phyloP scores from a whole-genome alignment of 1,140 invertebrate genomes.

The Monomorium pharaonis region DNA sequence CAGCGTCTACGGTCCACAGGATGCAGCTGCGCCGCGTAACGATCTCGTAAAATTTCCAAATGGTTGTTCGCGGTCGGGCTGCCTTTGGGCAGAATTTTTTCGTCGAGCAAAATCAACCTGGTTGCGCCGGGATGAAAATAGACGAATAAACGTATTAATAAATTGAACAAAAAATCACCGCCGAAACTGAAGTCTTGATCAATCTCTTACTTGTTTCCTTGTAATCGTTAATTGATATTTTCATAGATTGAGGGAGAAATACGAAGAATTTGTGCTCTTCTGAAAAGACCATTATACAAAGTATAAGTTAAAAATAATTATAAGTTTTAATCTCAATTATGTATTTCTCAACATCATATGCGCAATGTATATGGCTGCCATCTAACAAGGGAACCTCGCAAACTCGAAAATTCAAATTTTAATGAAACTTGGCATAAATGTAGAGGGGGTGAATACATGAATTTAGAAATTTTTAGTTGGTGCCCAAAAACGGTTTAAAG shows the following conservation, averaged over 20 bases:
- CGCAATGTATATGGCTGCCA: not conserved
- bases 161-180: not conserved
- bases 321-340: conserved; percentile 25
- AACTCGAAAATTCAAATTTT: no score
- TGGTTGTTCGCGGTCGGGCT: not conserved
- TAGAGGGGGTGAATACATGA: no score
- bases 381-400: no score
- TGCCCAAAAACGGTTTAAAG: no score
- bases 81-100: not conserved
- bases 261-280: not conserved
- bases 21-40: conserved; percentile 45
- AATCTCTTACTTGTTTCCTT: not conserved
- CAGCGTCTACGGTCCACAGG: not conserved
- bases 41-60: conserved; percentile 48
- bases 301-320: not conserved
- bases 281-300: not conserved
- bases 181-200: not conserved
- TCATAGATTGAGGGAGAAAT: not conserved
- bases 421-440: no score
- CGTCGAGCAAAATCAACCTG: not conserved
- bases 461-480: no score
- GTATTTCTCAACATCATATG: not conserved
- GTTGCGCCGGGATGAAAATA: not conserved
- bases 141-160: not conserved
- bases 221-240: conserved; percentile 11